Conservation (phyloP, 2,113 vertebrate species). For the Gadus chalcogrammus region DNA sequence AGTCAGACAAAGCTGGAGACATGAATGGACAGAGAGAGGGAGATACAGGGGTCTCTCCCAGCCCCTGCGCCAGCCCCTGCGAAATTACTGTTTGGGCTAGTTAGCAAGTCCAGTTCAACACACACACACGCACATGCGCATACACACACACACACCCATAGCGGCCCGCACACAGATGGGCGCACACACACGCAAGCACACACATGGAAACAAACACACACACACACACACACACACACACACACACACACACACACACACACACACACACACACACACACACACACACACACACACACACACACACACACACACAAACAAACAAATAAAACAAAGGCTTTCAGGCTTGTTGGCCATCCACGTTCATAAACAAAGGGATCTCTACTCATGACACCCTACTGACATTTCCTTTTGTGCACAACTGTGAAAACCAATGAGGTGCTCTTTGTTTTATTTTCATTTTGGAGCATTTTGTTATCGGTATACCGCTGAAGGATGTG, state of each 20-base stretch:
- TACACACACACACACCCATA: background rate
- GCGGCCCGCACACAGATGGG: background rate
- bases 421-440: too few species aligned
- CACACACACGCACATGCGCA: background rate
- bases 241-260: background rate
- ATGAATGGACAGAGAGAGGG: background rate
- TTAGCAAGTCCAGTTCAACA: conserved; percentile 39
- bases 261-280: background rate
- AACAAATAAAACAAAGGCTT: conserved; percentile 25
- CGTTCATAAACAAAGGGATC: background rate
- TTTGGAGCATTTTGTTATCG: too few species aligned
- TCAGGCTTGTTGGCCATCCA: conserved; percentile 32
- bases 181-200: background rate
- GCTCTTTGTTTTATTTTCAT: too few species aligned
- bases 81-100: conserved; percentile 40
- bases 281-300: background rate
- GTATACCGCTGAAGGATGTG: too few species aligned
- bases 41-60: conserved; percentile 51
- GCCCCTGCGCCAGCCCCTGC: conserved; percentile 50
- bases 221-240: background rate
- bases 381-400: too few species aligned
- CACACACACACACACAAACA: conserved; percentile 8
- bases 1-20: background rate
- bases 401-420: too few species aligned
- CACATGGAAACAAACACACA: background rate